Evolutionary conservation across 2,888 invertebrate genomes (phyloP).

Genomic region (Chelonus formosanus): DNA sequence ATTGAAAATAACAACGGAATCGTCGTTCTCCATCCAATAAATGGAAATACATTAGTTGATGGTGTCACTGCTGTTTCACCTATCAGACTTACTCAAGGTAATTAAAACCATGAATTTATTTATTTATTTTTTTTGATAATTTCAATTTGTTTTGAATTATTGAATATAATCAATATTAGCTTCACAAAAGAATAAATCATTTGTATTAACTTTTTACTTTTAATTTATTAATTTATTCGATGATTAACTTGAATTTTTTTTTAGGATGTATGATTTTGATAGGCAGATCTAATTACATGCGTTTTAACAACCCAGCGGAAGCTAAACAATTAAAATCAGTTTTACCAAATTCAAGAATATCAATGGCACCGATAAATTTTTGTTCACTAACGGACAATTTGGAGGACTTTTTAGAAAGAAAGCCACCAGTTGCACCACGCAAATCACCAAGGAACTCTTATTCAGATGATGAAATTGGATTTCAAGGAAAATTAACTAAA

Average conservation of each 20-base stretch:
- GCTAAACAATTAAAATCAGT: conserved; percentile 87
- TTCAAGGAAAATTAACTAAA: conserved; percentile 81
- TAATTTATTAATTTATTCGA: too few relatives aligned
- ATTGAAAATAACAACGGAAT: conserved; percentile 86
- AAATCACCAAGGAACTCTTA: conserved; percentile 69
- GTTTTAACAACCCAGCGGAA: conserved; percentile 92
- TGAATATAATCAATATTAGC: too few relatives aligned
- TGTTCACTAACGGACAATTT: conserved; percentile 41
- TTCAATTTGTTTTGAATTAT: too few relatives aligned
- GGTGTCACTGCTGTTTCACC: conserved; percentile 77
- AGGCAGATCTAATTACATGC: conserved; percentile 89
- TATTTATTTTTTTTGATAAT: too few relatives aligned
- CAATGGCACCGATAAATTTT: conserved; percentile 82
- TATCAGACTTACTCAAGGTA: conserved; percentile 84
- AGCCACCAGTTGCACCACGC: conserved; percentile 74
- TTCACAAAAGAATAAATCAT: too few relatives aligned
- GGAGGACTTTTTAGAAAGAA: conserved; percentile 66
- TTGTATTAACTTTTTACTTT: too few relatives aligned
- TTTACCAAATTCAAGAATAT: conserved; percentile 78
- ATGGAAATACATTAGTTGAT: conserved; percentile 78
- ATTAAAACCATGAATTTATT: background rate
- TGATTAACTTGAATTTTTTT: conserved; percentile 43
- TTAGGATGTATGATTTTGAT: conserved; percentile 90
- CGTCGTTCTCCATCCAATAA: conserved; percentile 84
- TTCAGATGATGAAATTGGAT: conserved; percentile 70